phyloP scores from a whole-genome alignment of 2,797 vertebrate species.

The Acanthiza pusilla region DNA sequence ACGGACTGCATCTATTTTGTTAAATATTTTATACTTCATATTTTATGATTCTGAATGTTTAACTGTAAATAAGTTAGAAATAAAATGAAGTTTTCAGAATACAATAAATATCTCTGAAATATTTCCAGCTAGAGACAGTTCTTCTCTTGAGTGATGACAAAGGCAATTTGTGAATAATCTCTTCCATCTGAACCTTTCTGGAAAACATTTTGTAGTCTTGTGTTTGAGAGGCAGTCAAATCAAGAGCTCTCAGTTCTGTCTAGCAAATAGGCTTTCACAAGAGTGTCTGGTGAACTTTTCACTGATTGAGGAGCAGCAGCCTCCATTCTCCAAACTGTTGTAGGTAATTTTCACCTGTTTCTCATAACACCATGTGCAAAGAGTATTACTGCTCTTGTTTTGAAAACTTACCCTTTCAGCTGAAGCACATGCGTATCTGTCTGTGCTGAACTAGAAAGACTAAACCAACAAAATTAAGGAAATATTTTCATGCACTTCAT shows the following conservation, averaged over 20 bases:
- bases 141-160: conserved; percentile 18
- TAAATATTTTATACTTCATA: conserved; percentile 66
- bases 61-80: conserved; percentile 68
- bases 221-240: not conserved
- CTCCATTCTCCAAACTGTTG: not conserved
- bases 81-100: conserved; percentile 65
- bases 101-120: conserved; percentile 57
- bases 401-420: not conserved
- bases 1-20: conserved; percentile 61
- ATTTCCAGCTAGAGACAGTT: conserved; percentile 49
- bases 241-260: not conserved
- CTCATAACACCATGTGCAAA: not conserved
- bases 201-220: not conserved
- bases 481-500: not conserved
- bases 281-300: not conserved
- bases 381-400: not conserved
- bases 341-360: not conserved
- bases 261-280: not conserved
- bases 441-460: not conserved
- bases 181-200: not conserved
- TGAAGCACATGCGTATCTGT: not conserved
- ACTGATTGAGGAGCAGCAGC: not conserved
- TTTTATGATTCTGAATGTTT: conserved; percentile 64
- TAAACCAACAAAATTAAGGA: not conserved
- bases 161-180: not conserved